phyloP scores from a whole-genome alignment of 2,888 invertebrate species.

The Hyppa rectilinea region DNA sequence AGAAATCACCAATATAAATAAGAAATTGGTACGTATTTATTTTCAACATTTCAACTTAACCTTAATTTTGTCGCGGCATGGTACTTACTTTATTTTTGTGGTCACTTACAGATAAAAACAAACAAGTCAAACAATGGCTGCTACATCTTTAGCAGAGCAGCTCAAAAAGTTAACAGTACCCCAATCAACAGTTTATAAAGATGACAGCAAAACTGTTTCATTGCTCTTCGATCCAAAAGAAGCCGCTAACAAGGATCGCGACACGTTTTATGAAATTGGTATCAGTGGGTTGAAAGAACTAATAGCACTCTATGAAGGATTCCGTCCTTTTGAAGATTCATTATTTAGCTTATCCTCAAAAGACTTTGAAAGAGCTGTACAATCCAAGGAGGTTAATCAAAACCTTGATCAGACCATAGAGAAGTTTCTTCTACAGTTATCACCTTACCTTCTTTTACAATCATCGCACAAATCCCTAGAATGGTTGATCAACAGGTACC shows the following conservation, averaged over 20 bases:
- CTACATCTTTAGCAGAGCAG: constrained; percentile 95
- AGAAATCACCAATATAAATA: neutral
- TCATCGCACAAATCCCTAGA: constrained; percentile 97
- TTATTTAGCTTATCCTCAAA: constrained; percentile 95
- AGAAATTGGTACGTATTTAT: constrained; percentile 24
- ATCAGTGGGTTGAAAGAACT: constrained; percentile 96
- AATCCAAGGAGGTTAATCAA: constrained; percentile 93
- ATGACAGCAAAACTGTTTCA: constrained; percentile 94
- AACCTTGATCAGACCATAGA: constrained; percentile 94
- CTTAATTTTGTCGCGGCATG: constrained; percentile 8
- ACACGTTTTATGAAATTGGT: constrained; percentile 97
- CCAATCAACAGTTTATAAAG: constrained; percentile 92
- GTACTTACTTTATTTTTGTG: constrained; percentile 1
- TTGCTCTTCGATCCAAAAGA: constrained; percentile 97
- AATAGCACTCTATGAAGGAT: constrained; percentile 93
- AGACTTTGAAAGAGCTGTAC: constrained; percentile 95
- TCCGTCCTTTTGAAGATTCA: constrained; percentile 93
- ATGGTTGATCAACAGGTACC: constrained; percentile 97
- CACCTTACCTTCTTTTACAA: constrained; percentile 97
- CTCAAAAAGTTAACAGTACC: constrained; percentile 94
- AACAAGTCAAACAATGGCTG: constrained; percentile 73
- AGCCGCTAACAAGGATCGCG: constrained; percentile 96
- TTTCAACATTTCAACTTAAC: constrained; percentile 13
- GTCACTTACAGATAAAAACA: constrained; percentile 31
- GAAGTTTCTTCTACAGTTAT: constrained; percentile 94